Evolutionary conservation across 1,140 invertebrate species (phyloP).

Genomic region (Melipona quadrifasciata): DNA sequence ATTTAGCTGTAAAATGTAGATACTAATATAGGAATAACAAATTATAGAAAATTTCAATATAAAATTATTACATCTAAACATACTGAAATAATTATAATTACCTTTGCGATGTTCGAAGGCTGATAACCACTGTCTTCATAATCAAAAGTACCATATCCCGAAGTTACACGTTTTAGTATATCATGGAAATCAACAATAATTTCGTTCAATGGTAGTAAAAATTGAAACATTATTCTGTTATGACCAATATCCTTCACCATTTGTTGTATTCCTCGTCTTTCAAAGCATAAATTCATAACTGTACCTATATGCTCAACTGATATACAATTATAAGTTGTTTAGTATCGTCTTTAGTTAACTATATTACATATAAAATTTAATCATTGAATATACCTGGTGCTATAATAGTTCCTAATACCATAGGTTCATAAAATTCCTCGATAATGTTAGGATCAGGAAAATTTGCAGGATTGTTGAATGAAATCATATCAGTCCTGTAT

Average conservation of each 20-base stretch:
- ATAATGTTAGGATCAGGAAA: slow-evolving; percentile 88
- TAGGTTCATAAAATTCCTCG: slow-evolving; percentile 92
- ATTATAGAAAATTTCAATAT: slow-evolving; percentile 16
- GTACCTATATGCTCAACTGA: slow-evolving; percentile 86
- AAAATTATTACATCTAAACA: not conserved
- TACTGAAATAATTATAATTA: slow-evolving; percentile 75
- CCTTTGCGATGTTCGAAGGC: slow-evolving; percentile 87
- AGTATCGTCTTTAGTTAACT: not conserved
- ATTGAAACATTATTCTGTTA: slow-evolving; percentile 90
- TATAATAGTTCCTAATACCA: slow-evolving; percentile 94
- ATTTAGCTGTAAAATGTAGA: slow-evolving; percentile 84
- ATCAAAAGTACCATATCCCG: slow-evolving; percentile 98
- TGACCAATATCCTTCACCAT: slow-evolving; percentile 91
- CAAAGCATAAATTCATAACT: slow-evolving; percentile 89
- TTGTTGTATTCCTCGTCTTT: slow-evolving; percentile 89
- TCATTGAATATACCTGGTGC: slow-evolving; percentile 84
- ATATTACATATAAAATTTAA: slow-evolving; percentile 8
- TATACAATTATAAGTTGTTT: not conserved
- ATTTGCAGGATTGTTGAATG: slow-evolving; percentile 92
- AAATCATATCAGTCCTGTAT: slow-evolving; percentile 86
- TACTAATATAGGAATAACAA: slow-evolving; percentile 13
- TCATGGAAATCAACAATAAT: slow-evolving; percentile 98
- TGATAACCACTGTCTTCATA: slow-evolving; percentile 96
- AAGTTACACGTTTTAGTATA: slow-evolving; percentile 92
- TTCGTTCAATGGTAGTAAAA: slow-evolving; percentile 94